Base-by-base conservation (phyloP, 2,888 invertebrate genomes). In the Hofmannophila pseudospretella region DNA sequence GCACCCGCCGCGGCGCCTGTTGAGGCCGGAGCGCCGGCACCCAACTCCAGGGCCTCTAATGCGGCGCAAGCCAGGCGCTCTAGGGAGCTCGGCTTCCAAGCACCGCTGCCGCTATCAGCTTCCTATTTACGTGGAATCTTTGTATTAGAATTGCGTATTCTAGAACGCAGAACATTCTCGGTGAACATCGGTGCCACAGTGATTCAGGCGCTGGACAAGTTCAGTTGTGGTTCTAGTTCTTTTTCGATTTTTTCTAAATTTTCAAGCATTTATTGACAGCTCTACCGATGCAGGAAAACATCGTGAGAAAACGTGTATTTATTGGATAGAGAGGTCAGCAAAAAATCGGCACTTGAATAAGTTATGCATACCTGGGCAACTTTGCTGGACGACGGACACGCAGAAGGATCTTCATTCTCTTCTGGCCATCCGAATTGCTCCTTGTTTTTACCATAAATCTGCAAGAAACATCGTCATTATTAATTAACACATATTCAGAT, bases 401-500 rank as follows among this genome's bases (percentile, higher is more conserved):
- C 68, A 1, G 82, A 79, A 1, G 86, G 78, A 38, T 98, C 98
- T 58, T 98, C 97, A 5, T 90, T 92, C 61, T 98, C 98, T 68
- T 98, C 98, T 0, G 97, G 97, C 98, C 98, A 98, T 27, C 97
- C 97, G 64, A 98, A 97, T 1, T 93, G 89, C 67, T 98, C 98
- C 75, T 98, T 98, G 1, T 96, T 95, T 80, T 97, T 97, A 1
- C 97, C 97, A 68, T 98, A 98, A 1, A 88, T 59, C 92, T 92
- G 52, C 16, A 67, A 56, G 13, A 36, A 36, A 37, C n/a, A n/a
- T n/a, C n/a, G n/a, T n/a, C n/a, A n/a, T n/a, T 32, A 7, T 32
- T 34, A 27, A 19, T 30, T 30, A 30, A 8, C 5, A 20, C 20
- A 20, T 20, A 1, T 7, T 20, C 20, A 20, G 5, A 19, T n/a